phyloP scores from a whole-genome alignment of 2,797 vertebrate genomes.

The Mormyrops attenuatus region DNA sequence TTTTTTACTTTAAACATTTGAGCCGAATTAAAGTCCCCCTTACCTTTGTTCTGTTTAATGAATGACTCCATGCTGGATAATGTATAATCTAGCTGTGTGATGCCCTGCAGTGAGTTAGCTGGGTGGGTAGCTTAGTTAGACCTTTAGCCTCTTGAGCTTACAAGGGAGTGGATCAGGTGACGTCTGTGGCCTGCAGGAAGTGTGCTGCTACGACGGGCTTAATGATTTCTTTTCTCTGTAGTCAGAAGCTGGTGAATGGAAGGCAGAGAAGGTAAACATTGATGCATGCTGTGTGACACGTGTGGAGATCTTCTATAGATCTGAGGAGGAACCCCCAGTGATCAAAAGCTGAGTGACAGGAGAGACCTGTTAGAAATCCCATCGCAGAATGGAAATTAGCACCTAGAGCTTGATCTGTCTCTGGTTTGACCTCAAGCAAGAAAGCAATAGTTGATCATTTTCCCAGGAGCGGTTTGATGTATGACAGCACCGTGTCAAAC shows the following conservation, averaged over 20 bases:
- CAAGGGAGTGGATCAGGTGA: conserved; percentile 1
- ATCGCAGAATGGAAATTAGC: background rate
- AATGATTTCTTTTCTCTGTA: conserved; percentile 26
- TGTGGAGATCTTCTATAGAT: conserved; percentile 23
- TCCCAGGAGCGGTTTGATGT: background rate
- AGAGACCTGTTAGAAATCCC: background rate
- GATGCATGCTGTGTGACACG: conserved; percentile 22
- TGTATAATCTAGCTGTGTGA: conserved; percentile 13
- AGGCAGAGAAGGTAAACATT: conserved; percentile 29
- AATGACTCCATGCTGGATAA: conserved; percentile 9
- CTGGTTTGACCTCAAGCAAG: background rate
- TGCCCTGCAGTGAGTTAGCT: background rate
- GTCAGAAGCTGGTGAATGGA: conserved; percentile 36
- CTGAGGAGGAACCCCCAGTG: conserved; percentile 21
- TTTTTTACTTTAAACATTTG: background rate
- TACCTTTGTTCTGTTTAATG: conserved; percentile 10
- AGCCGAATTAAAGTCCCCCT: background rate
- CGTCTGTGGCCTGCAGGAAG: conserved; percentile 5
- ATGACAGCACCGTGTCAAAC: background rate
- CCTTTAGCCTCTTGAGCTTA: background rate
- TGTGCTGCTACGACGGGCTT: conserved; percentile 21
- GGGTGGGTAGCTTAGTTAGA: conserved; percentile 11
- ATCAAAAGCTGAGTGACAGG: background rate
- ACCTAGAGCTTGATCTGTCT: background rate
- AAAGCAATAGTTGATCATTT: background rate